Evolutionary conservation across 1,140 invertebrate genomes (phyloP).

Genomic region (Sitobion miscanthi): DNA sequence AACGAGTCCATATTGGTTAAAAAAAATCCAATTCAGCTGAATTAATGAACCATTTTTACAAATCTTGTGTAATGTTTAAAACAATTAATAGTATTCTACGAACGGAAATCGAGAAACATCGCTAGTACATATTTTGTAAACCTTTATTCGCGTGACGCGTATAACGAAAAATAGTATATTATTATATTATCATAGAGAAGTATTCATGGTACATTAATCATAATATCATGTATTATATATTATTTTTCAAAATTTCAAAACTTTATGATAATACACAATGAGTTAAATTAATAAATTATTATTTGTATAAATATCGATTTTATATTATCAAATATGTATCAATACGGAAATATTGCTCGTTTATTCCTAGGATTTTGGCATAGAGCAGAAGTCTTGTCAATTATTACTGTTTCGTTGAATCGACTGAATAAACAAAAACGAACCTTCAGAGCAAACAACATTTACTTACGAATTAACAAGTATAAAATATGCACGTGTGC

Average conservation of each 20-base stretch:
- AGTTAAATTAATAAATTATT: neutral
- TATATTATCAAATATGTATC: neutral
- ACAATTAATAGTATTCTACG: slow-evolving; percentile 23
- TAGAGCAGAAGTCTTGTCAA: no score
- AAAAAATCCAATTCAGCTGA: slow-evolving; percentile 38
- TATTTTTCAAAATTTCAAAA: neutral
- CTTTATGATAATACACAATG: neutral
- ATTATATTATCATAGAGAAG: no score
- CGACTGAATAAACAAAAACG: neutral
- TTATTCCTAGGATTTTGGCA: neutral
- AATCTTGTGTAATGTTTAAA: slow-evolving; percentile 34
- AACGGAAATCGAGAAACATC: slow-evolving; percentile 15
- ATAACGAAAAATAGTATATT: neutral
- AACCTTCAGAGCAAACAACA: neutral
- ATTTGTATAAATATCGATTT: neutral
- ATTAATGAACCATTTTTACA: neutral
- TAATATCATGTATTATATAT: neutral
- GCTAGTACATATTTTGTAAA: neutral
- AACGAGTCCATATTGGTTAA: slow-evolving; percentile 24
- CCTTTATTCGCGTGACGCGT: neutral
- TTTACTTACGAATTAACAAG: neutral
- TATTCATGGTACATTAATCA: no score
- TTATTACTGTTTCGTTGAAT: neutral
- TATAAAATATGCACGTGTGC: neutral
- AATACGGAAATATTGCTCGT: neutral